Base-by-base conservation (phyloP, 2,797 vertebrate species). In the Taenioides sp. region DNA sequence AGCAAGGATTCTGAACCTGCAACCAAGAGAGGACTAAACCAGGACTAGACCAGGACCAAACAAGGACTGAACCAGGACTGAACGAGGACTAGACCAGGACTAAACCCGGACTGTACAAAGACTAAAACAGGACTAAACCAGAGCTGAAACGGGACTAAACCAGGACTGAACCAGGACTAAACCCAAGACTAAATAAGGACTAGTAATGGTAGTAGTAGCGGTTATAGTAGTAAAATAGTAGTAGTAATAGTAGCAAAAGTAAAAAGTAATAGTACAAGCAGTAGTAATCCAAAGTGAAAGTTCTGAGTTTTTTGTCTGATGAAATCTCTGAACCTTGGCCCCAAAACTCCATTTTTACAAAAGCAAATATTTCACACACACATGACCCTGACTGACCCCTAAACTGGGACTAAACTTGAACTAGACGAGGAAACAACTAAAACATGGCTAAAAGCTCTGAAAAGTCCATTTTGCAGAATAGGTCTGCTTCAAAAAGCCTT, bases 1-100 rank as follows among this genome's bases (percentile, higher is more conserved):
- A 77, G 91, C 88, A 69, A 94, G n/a, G 18, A 94, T 2, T 14
- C 71, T 78, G 70, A 92, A 93, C 80, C 93, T 94, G 70, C 7
- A 28, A 17, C 27, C 55, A 16, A 52, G 11, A 23, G 18, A 61
- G 59, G 7, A 31, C 27, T 61, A 7, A 61, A 61, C 27, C 28
- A 31, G 16, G 14, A 14, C 27, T 31, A 7, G 11, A 18, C 16
- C 58, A 25, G 22, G 22, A 58, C 58, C 4, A 28, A 18, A 17
- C 25, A 1, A 28, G 23, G 23, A 27, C 14, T 25, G 7, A 59
- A 16, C 23, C 4, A 59, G 5, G 40, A 57, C 55, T 57, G 11
- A 23, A 57, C 54, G 0, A 57, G 54, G 0, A 23, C 22, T 57
- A 25, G 14, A 11, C 22, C 54, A 57, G 4, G 4, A 25, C 54